Evolutionary conservation across 2,888 invertebrate genomes (phyloP).

Genomic region (Drosophila lacicola): DNA sequence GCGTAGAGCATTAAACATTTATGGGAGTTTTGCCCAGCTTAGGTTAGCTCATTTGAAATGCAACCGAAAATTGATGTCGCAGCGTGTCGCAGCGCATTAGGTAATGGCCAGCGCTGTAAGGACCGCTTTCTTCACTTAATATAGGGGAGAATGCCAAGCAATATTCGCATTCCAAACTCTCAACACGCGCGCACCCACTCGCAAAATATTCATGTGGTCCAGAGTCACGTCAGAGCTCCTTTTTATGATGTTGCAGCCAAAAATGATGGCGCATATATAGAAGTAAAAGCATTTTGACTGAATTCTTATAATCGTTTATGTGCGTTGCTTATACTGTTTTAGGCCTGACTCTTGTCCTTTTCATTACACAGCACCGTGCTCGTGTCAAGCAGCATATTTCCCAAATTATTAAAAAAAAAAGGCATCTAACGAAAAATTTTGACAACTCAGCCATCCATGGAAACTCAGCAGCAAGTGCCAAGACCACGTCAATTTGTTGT

Average conservation of each 20-base stretch:
- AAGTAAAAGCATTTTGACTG: slow-evolving; percentile 43
- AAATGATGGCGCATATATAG: slow-evolving; percentile 12
- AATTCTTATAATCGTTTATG: slow-evolving; percentile 57
- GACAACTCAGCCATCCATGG: slow-evolving; percentile 3
- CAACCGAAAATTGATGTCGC: slow-evolving; percentile 79
- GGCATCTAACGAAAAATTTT: neutral
- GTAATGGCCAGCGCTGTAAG: slow-evolving; percentile 64
- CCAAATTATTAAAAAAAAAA: slow-evolving; percentile 52
- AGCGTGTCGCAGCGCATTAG: slow-evolving; percentile 68
- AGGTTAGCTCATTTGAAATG: slow-evolving; percentile 71
- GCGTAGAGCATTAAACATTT: slow-evolving; percentile 57
- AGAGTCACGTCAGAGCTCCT: slow-evolving; percentile 48
- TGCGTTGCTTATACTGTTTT: slow-evolving; percentile 45
- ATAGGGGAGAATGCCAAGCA: slow-evolving; percentile 25
- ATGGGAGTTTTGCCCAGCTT: slow-evolving; percentile 37
- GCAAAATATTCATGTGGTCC: slow-evolving; percentile 61
- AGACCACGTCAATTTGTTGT: slow-evolving; percentile 13
- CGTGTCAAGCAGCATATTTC: slow-evolving; percentile 68
- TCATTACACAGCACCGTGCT: slow-evolving; percentile 24
- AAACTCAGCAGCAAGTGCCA: slow-evolving; percentile 4
- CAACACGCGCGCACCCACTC: slow-evolving; percentile 65
- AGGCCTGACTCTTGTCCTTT: neutral
- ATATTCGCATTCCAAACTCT: slow-evolving; percentile 44
- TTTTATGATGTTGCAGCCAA: slow-evolving; percentile 66
- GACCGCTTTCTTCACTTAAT: slow-evolving; percentile 32